Evolutionary conservation across 2,888 invertebrate genomes (phyloP), one percentile per base, ranked within the genome.

Genomic region (Campopleginae sp.): DNA sequence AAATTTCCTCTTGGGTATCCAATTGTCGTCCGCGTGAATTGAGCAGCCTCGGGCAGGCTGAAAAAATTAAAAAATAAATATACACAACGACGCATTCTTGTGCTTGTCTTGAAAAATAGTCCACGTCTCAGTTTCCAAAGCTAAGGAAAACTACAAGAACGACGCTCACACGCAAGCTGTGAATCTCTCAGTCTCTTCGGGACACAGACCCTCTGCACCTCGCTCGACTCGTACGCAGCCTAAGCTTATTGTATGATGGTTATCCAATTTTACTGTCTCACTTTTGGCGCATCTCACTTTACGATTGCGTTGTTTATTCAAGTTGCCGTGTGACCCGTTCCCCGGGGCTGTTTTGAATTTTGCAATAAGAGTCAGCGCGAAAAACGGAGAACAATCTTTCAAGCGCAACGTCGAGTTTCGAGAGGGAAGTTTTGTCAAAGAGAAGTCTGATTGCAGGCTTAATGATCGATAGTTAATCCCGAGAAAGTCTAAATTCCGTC

Each of bases 211-310:
- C 70, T 75, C 63, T 63, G 80, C 38, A 19, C 58, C 54, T 33
- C 54, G 65, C 76, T 80, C 23, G 61, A 44, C 54, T 66, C 14
- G 14, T 19, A 23, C 23, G n/a, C n/a, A 63, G 7, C 12, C n/a
- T 14, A 12, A 33, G 38, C 44, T 17, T 17, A 12, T 38, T 65
- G 65, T 48, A 33, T 33, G 79, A 42, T 38, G 80, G 79, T 84
- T 84, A 76, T 84, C 76, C 80, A 80, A 79, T 84, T 76, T 84
- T 65, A 84, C 75, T 44, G 46, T 80, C 71, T 71, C 84, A 5
- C 70, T 63, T 12, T 58, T n/a, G 12, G 27, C 0, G 48, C 72
- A 63, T 84, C 70, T 78, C 61, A 17, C 38, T 27, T 14, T 17
- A 33, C 74, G 70, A 85, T 85, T 85, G 63, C 70, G 82, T 79